Base-by-base conservation (phyloP, 2,797 vertebrate genomes). In the Aselliscus stoliczkanus region DNA sequence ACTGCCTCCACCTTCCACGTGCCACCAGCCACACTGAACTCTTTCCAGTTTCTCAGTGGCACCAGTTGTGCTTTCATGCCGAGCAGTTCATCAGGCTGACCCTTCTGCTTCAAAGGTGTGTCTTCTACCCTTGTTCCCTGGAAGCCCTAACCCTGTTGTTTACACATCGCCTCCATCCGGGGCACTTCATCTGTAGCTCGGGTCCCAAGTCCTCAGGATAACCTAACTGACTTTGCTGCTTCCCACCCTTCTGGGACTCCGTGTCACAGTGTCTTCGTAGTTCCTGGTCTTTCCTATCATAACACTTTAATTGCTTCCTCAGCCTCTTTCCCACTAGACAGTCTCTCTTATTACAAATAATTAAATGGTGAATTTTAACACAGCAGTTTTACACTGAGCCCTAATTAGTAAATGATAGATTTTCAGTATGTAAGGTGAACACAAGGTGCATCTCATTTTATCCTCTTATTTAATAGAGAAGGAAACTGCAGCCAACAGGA, bases 321-420 rank as follows among this genome's bases (percentile, higher is more conserved):
- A n/a, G 77, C 84, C 84, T 73, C 50, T 60, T 42, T 75, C 82
- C 44, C 15, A 5, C 31, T 37, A 34, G 21, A 56, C 0, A 62
- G 77, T 54, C 77, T 92, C 18, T 65, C 52, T 69, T 62, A 67
- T 44, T 86, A 90, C 31, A 75, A 62, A 76, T 23, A 94, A 62
- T 83, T 73, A 60, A 70, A 34, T 86, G 29, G 50, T 88, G 50
- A 58, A 76, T 76, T 90, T 76, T 77, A 62, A 73, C 44, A 50
- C 50, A n/a, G 42, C 34, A 39, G 8, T 34, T 77, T 69, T 44
- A 69, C 90, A 47, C 64, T 0, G 27, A 76, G 23, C 34, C 52
- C 54, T 81, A 94, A 76, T 82, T 44, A 91, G 69, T 92, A 54
- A 91, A 54, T 67, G 31, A 56, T 18, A 93, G 50, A 73, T 52